Base-by-base conservation (phyloP, 2,888 invertebrate genomes). In the Melinopterus prodromus region DNA sequence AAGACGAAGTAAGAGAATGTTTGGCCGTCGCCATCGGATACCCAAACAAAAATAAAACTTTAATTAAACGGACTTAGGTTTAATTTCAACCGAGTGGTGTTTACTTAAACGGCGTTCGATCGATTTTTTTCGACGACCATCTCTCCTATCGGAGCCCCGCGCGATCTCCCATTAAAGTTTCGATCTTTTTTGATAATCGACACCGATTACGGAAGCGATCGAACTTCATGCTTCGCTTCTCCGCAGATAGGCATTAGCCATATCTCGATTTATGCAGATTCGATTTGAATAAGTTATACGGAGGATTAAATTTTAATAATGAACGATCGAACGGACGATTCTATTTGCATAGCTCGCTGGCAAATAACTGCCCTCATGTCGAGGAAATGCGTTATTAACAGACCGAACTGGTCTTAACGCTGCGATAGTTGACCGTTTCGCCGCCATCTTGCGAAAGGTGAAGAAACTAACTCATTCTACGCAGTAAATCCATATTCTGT, bases 31-130 rank as follows among this genome's bases (percentile, higher is more conserved):
- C 14, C 26, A 71, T 74, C 14, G n/a, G 74, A 74, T 74, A 74
- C 74, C 74, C 7, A 74, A 74, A 74, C 16, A 26, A 26, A 74
- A 74, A 74, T 74, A 26, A 74, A 74, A 26, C 74, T 74, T 74
- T 74, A 74, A 74, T 74, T n/a, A 74, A 74, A 16, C 36, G 74
- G 35, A 74, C 53, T 53, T 53, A 53, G 53, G 53, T 53, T 53
- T 53, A 53, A 53, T 53, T 53, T 53, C 53, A 7, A 53, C 53
- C 9, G 53, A 53, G 9, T 53, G 12, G 53, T 53, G 53, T 53
- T 53, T 53, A 53, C 53, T 53, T 53, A 9, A 7, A 53, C 9
- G 9, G 53, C 9, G 53, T 53, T 53, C 9, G 53, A 53, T 53
- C 53, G 53, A 53, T 53, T 53, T 53, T 53, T 53, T 53, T 53